Conservation (phyloP, 2,113 vertebrate genomes). For the Datnioides undecimradiatus region DNA sequence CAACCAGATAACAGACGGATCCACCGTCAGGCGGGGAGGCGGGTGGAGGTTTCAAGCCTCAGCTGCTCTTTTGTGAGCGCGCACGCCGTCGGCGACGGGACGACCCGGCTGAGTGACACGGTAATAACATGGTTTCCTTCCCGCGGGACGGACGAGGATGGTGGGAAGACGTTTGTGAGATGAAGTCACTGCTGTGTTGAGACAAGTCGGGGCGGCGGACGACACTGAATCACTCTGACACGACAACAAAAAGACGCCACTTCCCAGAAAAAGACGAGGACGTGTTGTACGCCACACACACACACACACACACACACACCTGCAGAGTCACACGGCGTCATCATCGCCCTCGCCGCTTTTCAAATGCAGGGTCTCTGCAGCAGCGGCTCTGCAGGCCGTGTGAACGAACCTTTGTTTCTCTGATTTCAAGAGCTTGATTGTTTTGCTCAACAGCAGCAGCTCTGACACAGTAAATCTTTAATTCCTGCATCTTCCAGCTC, state of each 20-base stretch:
- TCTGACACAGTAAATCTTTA: no score
- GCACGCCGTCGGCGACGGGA: constrained; percentile 45
- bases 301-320: no score
- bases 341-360: no score
- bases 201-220: constrained; percentile 50
- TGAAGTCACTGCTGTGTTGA: constrained; percentile 67
- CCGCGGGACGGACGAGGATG: constrained; percentile 12
- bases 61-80: constrained; percentile 40
- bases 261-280: constrained; percentile 38
- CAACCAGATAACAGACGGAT: constrained; percentile 29
- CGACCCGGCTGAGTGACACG: constrained; percentile 58
- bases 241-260: constrained; percentile 1
- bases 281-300: no score
- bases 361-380: no score
- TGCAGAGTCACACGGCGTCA: no score
- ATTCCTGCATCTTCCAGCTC: no score
- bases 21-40: constrained; percentile 7
- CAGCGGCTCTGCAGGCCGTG: no score
- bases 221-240: constrained; percentile 38
- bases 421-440: no score
- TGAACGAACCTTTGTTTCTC: no score
- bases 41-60: constrained; percentile 29
- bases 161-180: constrained; percentile 52
- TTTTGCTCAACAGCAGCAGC: no score
- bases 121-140: constrained; percentile 62